These are phyloP conservation scores for Drosophila miranda DNA, from an alignment of 1,140 invertebrate species.

Conservation along the genomic window DNA sequence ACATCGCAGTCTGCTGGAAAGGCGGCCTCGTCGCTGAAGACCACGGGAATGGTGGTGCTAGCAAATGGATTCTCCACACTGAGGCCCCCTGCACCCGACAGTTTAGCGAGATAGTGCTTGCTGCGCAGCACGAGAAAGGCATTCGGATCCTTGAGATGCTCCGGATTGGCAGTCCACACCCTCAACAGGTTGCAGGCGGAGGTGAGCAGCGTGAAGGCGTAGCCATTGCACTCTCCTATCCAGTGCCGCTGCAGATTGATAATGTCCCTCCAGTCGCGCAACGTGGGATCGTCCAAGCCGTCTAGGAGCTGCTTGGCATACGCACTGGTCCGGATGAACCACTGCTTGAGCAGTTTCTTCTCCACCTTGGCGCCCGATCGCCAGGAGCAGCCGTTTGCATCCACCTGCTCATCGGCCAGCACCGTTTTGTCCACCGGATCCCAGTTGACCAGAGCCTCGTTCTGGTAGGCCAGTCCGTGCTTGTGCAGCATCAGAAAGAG, in stretches of 20 bases:
- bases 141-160: conserved; percentile 87
- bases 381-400: conserved; percentile 96
- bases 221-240: conserved; percentile 97
- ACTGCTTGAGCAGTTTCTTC: conserved; percentile 94
- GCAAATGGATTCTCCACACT: conserved; percentile 90
- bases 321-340: conserved; percentile 96
- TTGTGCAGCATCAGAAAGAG: conserved; percentile 96
- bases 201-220: conserved; percentile 86
- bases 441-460: conserved; percentile 97
- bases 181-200: conserved; percentile 83
- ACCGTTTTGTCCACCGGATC: conserved; percentile 99
- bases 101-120: conserved; percentile 83
- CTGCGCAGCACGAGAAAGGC: conserved; percentile 85
- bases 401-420: conserved; percentile 98
- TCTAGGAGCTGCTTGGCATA: conserved; percentile 92
- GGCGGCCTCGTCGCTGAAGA: conserved; percentile 85
- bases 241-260: conserved; percentile 95
- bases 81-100: conserved; percentile 79
- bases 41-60: conserved; percentile 85
- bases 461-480: conserved; percentile 92
- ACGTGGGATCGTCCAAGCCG: conserved; percentile 87
- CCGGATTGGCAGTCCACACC: conserved; percentile 91
- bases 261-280: conserved; percentile 93
- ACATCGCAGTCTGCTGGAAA: conserved; percentile 86
- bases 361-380: conserved; percentile 97